phyloP scores from a whole-genome alignment of 2,888 invertebrate genomes.

The Exocentrus adspersus region DNA sequence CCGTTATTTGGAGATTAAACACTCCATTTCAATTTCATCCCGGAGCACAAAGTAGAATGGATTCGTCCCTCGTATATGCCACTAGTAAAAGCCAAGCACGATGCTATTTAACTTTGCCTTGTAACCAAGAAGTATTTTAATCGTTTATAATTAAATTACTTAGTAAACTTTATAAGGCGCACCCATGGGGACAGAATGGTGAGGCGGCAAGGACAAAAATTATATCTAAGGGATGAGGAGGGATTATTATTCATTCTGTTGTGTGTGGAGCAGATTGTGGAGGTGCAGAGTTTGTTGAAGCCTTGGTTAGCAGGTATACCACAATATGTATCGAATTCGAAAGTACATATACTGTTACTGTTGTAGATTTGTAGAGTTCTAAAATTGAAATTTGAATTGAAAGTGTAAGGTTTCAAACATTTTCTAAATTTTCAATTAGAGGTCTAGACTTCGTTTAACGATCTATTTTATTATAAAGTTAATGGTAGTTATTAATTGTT shows the following conservation, averaged over 20 bases:
- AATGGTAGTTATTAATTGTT: background rate
- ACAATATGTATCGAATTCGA: no score
- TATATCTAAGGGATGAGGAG: background rate
- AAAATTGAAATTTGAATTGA: no score
- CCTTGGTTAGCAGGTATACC: background rate
- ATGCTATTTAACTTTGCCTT: conserved; percentile 1
- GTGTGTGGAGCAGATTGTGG: background rate
- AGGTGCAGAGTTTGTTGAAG: background rate
- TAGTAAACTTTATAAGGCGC: background rate
- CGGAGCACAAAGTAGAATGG: background rate
- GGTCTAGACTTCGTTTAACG: background rate
- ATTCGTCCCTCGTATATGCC: background rate
- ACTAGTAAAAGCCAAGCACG: background rate
- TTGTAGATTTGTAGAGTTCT: no score
- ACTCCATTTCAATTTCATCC: background rate
- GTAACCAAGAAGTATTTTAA: conserved; percentile 1
- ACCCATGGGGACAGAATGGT: background rate
- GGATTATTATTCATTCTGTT: conserved; percentile 1
- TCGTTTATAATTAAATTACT: conserved; percentile 3
- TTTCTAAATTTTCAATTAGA: no score
- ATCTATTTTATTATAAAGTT: background rate
- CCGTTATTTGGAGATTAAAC: conserved; percentile 2
- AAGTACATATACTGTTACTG: no score
- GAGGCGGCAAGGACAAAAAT: background rate
- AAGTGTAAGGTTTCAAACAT: no score